These are phyloP conservation scores for Spinus pinus DNA, from an alignment of 2,797 vertebrate genomes.

Conservation along the genomic window DNA sequence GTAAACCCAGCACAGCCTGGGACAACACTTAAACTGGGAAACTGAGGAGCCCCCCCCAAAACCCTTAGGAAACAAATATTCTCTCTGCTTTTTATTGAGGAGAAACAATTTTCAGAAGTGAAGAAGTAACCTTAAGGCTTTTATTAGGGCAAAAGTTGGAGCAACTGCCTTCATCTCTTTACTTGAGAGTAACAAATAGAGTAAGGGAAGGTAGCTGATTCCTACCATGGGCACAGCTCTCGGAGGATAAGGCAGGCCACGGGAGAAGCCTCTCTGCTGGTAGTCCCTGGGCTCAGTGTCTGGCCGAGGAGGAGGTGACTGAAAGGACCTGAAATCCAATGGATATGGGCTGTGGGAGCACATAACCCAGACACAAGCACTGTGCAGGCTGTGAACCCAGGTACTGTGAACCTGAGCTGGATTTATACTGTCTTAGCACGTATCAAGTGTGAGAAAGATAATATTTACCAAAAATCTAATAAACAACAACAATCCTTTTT, in stretches of 20 bases:
- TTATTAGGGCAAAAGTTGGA: neutral
- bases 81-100: neutral
- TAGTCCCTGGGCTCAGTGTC: neutral
- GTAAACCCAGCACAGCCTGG: neutral
- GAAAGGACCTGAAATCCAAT: neutral
- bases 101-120: neutral
- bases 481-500: neutral
- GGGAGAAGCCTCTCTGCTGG: neutral
- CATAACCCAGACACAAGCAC: accelerated
- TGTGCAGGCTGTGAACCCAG: accelerated
- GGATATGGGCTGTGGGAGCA: accelerated
- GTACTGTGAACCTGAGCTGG: neutral
- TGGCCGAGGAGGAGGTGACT: neutral
- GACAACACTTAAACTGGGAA: neutral
- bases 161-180: neutral
- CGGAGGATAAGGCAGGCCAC: neutral
- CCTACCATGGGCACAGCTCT: conserved; percentile 45
- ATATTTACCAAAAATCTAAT: neutral
- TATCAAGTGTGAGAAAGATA: accelerated
- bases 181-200: neutral
- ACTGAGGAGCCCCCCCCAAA: neutral
- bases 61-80: neutral
- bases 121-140: neutral
- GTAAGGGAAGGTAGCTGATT: accelerated
- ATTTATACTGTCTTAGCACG: accelerated